Percentiles rank a stretch among this genome's conserved stretches.
These are phyloP conservation scores for Chrysopa pallens DNA, from an alignment of 1,140 invertebrate genomes.

Conservation along the genomic window DNA sequence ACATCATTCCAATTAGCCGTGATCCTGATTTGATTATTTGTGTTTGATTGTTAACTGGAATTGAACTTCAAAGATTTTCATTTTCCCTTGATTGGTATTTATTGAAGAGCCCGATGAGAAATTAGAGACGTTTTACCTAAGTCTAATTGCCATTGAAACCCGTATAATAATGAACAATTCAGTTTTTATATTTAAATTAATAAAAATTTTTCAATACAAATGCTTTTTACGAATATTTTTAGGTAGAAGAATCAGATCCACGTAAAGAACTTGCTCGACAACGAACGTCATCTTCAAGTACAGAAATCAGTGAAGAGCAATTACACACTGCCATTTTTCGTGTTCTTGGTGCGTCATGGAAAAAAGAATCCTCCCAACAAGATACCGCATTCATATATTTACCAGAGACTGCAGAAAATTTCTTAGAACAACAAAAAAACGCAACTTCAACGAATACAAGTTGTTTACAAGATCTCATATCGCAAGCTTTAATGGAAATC, in stretches of 20 bases:
- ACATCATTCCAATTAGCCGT: no score
- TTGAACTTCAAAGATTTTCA: no score
- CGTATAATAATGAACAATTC: no score
- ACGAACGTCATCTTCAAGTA: slow-evolving; percentile 14
- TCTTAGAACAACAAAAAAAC: slow-evolving; percentile 25
- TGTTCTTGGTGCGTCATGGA: slow-evolving; percentile 46
- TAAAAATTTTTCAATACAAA: no score
- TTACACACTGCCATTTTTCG: slow-evolving; percentile 36
- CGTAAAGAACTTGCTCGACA: slow-evolving; percentile 14
- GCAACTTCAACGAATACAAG: slow-evolving; percentile 14
- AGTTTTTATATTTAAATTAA: no score
- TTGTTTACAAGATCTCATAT: slow-evolving; percentile 28
- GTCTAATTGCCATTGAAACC: no score
- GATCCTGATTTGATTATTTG: no score
- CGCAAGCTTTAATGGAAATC: slow-evolving; percentile 49
- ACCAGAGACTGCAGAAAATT: slow-evolving; percentile 34
- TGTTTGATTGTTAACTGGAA: no score
- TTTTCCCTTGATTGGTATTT: no score
- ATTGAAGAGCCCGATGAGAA: no score
- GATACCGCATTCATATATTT: slow-evolving; percentile 37
- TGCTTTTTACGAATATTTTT: no score
- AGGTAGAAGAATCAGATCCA: slow-evolving; percentile 22
- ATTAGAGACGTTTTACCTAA: no score
- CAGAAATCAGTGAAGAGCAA: slow-evolving; percentile 32
- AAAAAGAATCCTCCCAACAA: slow-evolving; percentile 21